A percentile compares a stretch with the other conserved stretches of the same genome.
Evolutionary conservation across 2,888 invertebrate species (phyloP).

Genomic region (Limnephilus marmoratus): DNA sequence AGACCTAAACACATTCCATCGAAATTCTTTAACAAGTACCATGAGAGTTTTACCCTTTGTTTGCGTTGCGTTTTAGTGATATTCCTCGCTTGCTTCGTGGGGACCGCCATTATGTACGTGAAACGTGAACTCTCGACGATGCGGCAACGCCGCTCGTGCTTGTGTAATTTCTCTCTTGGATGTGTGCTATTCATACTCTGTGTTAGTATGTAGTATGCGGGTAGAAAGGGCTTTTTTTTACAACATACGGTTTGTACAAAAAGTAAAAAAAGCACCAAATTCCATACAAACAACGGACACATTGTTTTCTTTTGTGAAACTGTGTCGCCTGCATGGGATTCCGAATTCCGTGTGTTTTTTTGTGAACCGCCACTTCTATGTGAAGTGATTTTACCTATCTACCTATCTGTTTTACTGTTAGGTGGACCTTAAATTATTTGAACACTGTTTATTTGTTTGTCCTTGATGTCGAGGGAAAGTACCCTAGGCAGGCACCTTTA

Average conservation of each 20-base stretch:
- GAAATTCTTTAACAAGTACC: background rate
- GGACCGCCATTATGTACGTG: constrained; percentile 37
- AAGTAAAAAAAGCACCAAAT: constrained; percentile 16
- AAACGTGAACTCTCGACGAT: constrained; percentile 38
- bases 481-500: background rate
- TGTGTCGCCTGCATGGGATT: constrained; percentile 36
- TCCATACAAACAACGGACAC: constrained; percentile 27
- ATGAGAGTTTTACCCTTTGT: background rate
- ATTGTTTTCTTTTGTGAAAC: constrained; percentile 33
- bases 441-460: background rate
- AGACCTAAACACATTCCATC: background rate
- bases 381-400: background rate
- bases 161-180: background rate
- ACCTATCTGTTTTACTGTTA: background rate
- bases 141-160: constrained; percentile 37
- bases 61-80: background rate
- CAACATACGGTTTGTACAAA: constrained; percentile 14
- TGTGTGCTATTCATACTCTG: background rate
- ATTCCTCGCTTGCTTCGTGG: background rate
- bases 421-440: background rate
- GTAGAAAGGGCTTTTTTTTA: constrained; percentile 41
- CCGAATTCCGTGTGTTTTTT: background rate
- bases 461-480: background rate
- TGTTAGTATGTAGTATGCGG: background rate
- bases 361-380: background rate